These are phyloP conservation scores for Leucania comma DNA, from an alignment of 2,888 invertebrate genomes.

Conservation along the genomic window DNA sequence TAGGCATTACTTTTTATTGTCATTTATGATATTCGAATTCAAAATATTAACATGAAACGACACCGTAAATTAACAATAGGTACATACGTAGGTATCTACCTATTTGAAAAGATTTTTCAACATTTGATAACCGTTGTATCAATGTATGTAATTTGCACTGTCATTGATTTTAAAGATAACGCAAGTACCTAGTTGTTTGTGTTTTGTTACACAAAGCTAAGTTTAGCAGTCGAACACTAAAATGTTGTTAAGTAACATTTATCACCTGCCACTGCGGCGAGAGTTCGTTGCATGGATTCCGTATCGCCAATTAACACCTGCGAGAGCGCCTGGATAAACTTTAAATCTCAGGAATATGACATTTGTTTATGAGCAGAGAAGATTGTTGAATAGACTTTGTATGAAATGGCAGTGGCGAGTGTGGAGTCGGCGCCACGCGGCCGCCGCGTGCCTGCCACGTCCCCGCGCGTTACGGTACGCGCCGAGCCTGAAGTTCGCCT, in stretches of 20 bases:
- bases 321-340: too few species aligned
- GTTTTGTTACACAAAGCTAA: background rate
- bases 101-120: background rate
- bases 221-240: background rate
- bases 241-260: background rate
- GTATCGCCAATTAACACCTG: too few species aligned
- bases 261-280: too few species aligned
- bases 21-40: background rate
- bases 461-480: slow-evolving; percentile 21
- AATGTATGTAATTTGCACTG: slow-evolving; percentile 5
- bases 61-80: background rate
- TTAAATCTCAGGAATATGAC: too few species aligned
- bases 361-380: too few species aligned
- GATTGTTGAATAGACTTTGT: too few species aligned
- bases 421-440: slow-evolving; percentile 16
- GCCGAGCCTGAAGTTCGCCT: slow-evolving; percentile 53
- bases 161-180: background rate
- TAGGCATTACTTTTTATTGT: background rate
- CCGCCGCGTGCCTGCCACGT: slow-evolving; percentile 46
- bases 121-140: background rate
- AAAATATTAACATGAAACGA: background rate
- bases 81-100: background rate
- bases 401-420: background rate
- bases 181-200: background rate
- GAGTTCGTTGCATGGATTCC: too few species aligned